A percentile compares a stretch with the other conserved stretches of the same genome.
Conservation (phyloP, 2,113 vertebrate genomes). For the Melanostigma gelatinosum region DNA sequence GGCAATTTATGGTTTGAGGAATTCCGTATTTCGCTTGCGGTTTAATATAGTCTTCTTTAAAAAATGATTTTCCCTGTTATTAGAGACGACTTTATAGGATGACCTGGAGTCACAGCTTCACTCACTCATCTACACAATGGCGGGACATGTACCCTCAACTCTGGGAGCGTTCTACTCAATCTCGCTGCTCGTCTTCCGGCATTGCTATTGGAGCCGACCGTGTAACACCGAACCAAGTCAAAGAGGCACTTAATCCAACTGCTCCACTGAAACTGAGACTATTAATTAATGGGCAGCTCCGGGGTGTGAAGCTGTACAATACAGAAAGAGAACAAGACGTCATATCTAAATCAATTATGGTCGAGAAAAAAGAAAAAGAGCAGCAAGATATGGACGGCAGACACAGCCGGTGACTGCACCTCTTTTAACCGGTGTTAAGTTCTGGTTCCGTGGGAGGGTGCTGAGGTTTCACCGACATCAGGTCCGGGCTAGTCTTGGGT, state of each 20-base stretch:
- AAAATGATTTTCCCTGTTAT: background rate
- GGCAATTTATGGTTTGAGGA: background rate
- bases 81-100: background rate
- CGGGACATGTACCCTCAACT: background rate
- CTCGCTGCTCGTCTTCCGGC: background rate
- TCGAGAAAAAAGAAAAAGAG: background rate
- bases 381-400: background rate
- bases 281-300: background rate
- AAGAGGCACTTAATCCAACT: constrained; percentile 17
- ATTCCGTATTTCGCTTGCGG: background rate
- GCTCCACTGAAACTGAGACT: background rate
- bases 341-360: background rate
- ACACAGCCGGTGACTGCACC: background rate
- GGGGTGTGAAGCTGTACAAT: background rate
- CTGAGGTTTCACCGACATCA: constrained; percentile 25
- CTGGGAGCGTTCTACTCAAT: background rate
- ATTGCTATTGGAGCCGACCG: background rate
- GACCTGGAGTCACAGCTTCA: constrained; percentile 2
- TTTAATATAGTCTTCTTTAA: background rate
- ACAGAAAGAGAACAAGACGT: background rate
- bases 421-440: background rate
- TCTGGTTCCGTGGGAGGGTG: constrained; percentile 23
- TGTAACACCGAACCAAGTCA: background rate
- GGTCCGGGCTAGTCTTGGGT: constrained; percentile 32
- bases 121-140: background rate